phyloP scores from a whole-genome alignment of 2,113 vertebrate genomes.

The Pagrus major region DNA sequence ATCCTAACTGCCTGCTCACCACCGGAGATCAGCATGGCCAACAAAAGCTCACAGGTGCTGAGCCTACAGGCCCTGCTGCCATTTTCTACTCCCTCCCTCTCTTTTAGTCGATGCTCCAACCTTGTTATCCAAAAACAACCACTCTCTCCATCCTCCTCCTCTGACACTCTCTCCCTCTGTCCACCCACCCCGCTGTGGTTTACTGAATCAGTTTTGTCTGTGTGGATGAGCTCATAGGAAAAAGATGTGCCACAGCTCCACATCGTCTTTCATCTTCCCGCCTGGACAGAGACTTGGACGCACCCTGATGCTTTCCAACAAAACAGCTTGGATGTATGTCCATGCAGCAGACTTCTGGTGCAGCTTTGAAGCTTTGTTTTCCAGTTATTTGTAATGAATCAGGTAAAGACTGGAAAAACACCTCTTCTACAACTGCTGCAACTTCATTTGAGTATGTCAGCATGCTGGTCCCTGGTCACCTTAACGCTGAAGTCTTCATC shows the following conservation, averaged over 20 bases:
- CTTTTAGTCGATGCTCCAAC: conserved; percentile 20
- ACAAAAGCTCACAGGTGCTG: conserved; percentile 52
- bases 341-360: neutral
- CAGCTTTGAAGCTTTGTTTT: neutral
- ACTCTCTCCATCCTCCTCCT: conserved; percentile 15
- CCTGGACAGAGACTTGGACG: conserved; percentile 18
- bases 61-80: conserved; percentile 9
- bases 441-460: neutral
- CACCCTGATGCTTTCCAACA: neutral
- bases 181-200: neutral
- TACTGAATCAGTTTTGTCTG: conserved; percentile 42
- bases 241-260: conserved; percentile 41
- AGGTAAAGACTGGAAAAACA: neutral
- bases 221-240: conserved; percentile 60
- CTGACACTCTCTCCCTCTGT: neutral
- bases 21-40: neutral
- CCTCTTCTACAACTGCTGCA: neutral
- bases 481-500: neutral
- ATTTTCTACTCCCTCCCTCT: neutral
- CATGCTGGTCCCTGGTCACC: neutral
- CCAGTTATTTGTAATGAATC: neutral
- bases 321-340: neutral
- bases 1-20: conserved; percentile 11
- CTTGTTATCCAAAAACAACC: conserved; percentile 24
- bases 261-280: conserved; percentile 7